These are phyloP conservation scores for Lordiphosa andalusiaca DNA, from an alignment of 2,888 invertebrate genomes.

Conservation along the genomic window DNA sequence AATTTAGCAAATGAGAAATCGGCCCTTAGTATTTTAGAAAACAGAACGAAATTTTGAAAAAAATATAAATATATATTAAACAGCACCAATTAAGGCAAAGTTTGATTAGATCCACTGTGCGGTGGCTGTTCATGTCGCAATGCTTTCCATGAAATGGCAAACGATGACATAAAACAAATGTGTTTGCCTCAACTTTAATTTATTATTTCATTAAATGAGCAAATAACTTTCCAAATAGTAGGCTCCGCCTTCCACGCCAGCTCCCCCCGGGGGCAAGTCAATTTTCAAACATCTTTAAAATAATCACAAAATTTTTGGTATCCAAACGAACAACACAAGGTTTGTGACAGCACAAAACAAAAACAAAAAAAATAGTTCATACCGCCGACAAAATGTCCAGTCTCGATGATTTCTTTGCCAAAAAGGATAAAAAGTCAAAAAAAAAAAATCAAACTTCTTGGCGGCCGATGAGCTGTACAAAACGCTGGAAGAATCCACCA, in stretches of 20 bases:
- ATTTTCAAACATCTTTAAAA: neutral
- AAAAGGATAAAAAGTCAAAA: constrained; percentile 53
- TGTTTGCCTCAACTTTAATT: constrained; percentile 11
- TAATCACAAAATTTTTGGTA: constrained; percentile 46
- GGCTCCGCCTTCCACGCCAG: neutral
- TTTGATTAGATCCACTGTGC: constrained; percentile 11
- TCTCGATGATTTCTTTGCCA: constrained; percentile 67
- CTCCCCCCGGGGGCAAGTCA: neutral
- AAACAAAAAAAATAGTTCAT: constrained; percentile 19
- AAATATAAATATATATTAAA: no score
- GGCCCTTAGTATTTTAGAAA: no score
- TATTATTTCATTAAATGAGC: no score
- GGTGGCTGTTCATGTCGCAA: constrained; percentile 30
- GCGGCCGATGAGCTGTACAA: constrained; percentile 58
- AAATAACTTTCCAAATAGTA: constrained; percentile 1
- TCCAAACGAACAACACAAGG: constrained; percentile 38
- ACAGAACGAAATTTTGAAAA: no score
- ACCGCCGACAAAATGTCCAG: constrained; percentile 37
- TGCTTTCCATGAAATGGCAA: constrained; percentile 56
- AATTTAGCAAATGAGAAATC: no score
- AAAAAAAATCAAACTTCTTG: constrained; percentile 45
- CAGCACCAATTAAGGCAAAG: no score
- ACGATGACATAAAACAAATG: constrained; percentile 45
- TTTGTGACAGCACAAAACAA: constrained; percentile 31
- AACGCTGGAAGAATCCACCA: constrained; percentile 49